phyloP scores from a whole-genome alignment of 37 sponge, comb jelly and placozoan genomes.

The Cliona cf. orientalis region DNA sequence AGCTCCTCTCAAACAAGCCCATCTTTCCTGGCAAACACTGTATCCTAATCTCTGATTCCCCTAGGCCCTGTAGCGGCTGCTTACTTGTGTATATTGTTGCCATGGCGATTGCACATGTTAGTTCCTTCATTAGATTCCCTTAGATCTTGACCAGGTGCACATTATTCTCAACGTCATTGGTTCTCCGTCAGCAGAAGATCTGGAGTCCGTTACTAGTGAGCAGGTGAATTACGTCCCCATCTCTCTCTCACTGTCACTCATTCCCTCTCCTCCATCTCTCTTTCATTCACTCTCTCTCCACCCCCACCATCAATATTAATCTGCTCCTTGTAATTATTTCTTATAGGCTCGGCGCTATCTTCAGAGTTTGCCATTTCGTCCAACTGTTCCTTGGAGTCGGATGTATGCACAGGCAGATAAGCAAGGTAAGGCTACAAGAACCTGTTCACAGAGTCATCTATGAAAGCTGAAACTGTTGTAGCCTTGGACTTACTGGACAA shows the following conservation, averaged over 20 bases:
- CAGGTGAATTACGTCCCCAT: conserved; percentile 51
- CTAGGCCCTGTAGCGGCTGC: no score
- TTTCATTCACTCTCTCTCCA: no score
- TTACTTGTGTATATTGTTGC: not conserved
- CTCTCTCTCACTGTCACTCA: not conserved
- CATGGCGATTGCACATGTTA: not conserved
- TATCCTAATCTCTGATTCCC: no score
- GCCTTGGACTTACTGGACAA: conserved; percentile 94
- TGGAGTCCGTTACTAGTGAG: conserved; percentile 93
- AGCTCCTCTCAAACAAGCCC: conserved; percentile 95
- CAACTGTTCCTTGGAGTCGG: conserved; percentile 91
- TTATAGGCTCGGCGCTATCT: conserved; percentile 84
- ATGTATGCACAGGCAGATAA: conserved; percentile 90
- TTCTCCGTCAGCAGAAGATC: conserved; percentile 88
- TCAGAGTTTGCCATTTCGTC: conserved; percentile 90
- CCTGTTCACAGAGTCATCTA: not conserved
- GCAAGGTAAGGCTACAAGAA: conserved; percentile 47
- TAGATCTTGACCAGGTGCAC: conserved; percentile 95
- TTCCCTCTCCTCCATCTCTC: not conserved
- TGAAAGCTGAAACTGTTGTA: no score
- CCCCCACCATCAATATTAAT: not conserved
- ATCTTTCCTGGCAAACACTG: conserved; percentile 99
- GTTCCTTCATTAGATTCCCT: not conserved
- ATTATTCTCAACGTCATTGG: conserved; percentile 94
- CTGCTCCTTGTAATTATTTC: not conserved